Evolutionary conservation across 2,113 vertebrate genomes (phyloP), one percentile per base, ranked within the genome.

Genomic region (Eulacestoma nigropectus): DNA sequence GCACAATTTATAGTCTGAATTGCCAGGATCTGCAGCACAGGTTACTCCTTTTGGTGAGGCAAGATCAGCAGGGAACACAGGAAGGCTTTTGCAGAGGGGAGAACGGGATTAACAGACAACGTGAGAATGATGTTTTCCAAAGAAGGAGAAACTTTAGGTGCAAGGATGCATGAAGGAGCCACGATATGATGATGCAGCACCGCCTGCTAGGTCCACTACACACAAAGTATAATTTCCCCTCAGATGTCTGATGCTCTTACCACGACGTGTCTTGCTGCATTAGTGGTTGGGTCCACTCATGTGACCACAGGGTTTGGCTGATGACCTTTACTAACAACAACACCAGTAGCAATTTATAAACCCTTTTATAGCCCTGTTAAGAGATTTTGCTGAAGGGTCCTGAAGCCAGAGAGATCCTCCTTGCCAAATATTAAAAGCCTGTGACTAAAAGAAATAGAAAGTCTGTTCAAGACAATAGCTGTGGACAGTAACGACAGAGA

Each of bases 181-280:
- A 65, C 33, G 37, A 35, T 57, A 65, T 10, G 21, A 44, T 46
- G 49, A 59, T 0, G 1, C 33, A 87, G 25, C 29, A 49, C 21
- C 23, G 60, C 33, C 18, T 76, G 39, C 53, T 39, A 56, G 3
- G 8, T 30, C 68, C 68, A 32, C 15, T 15, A 27, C 21, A 46
- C 11, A n/a, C 29, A 22, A 0, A 30, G 2, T 14, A 1, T 41
- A 23, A 57, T 22, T 59, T 75, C 29, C 14, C 8, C 14, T 77
- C 0, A 0, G 30, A 8, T 47, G 9, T 25, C 29, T 56, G 63
- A 13, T 27, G n/a, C 8, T 87, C 21, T 59, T 62, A 37, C 12
- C 32, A 44, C 18, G 37, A 9, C 0, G 0, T 27, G 10, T 23
- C n/a, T 30, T 35, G 27, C 44, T 73, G 30, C 33, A 3, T 49